Conservation (phyloP, 1,140 invertebrate genomes). For the Drosophila pseudoananassae region DNA sequence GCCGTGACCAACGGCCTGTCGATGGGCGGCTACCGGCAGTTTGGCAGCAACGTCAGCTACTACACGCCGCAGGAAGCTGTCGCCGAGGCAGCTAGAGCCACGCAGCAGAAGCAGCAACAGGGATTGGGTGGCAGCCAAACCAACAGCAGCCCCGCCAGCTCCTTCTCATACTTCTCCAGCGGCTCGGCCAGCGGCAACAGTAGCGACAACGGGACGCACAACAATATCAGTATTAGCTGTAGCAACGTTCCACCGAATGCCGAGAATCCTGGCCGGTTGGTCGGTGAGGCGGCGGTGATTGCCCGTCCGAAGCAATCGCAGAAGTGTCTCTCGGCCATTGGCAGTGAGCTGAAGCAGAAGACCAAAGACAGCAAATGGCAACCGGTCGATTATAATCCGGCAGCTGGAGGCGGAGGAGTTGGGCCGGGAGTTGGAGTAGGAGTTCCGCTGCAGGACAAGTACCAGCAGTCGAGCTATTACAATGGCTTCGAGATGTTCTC, state of each 20-base stretch:
- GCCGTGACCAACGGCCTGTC: conserved; percentile 77
- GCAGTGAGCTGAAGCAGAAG: conserved; percentile 82
- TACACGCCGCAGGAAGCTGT: conserved; percentile 76
- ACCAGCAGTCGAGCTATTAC: conserved; percentile 80
- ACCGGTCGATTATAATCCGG: conserved; percentile 22
- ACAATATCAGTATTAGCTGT: conserved; percentile 84
- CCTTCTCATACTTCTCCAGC: conserved; percentile 80
- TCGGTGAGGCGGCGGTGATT: conserved; percentile 72
- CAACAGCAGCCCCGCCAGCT: conserved; percentile 19
- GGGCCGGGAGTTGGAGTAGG: conserved; percentile 28
- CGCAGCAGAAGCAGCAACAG: conserved; percentile 64
- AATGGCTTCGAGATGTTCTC: conserved; percentile 76
- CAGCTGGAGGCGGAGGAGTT: conserved; percentile 7
- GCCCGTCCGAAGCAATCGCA: conserved; percentile 71
- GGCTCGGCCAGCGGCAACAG: conserved; percentile 49
- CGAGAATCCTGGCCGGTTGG: conserved; percentile 52
- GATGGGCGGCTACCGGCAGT: conserved; percentile 75
- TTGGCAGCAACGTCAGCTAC: conserved; percentile 76
- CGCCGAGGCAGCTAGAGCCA: conserved; percentile 71
- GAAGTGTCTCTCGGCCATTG: conserved; percentile 80
- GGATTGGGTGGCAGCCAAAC: neutral
- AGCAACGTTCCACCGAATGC: conserved; percentile 63
- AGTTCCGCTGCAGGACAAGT: conserved; percentile 69
- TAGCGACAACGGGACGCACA: conserved; percentile 66
- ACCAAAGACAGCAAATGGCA: conserved; percentile 77